A percentile compares a stretch with the other conserved stretches of the same genome.
These are phyloP conservation scores for Apodemia duryi DNA, from an alignment of 2,888 invertebrate genomes.

Conservation along the genomic window DNA sequence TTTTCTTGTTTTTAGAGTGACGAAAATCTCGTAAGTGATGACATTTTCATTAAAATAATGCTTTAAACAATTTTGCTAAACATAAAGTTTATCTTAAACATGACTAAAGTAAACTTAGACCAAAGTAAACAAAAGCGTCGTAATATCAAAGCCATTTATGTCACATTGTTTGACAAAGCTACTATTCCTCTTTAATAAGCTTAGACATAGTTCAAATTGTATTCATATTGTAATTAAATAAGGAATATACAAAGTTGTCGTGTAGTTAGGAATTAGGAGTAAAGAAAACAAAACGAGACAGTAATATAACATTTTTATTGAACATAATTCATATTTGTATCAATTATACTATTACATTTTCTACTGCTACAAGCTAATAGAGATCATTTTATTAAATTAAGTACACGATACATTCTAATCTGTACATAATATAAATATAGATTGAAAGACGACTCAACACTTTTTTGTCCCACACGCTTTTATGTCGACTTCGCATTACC, in stretches of 20 bases:
- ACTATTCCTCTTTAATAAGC: constrained; percentile 18
- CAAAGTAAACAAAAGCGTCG: constrained; percentile 22
- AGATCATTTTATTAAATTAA: constrained; percentile 47
- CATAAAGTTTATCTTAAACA: constrained; percentile 11
- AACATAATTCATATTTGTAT: constrained; percentile 63
- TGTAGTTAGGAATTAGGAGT: background rate
- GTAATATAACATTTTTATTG: constrained; percentile 74
- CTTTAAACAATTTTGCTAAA: background rate
- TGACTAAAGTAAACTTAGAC: constrained; percentile 23
- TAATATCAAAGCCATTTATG: constrained; percentile 43
- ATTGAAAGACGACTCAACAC: constrained; percentile 30
- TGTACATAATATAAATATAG: constrained; percentile 35
- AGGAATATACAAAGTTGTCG: constrained; percentile 20
- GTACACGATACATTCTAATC: constrained; percentile 38
- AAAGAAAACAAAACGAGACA: constrained; percentile 39
- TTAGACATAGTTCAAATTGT: constrained; percentile 26
- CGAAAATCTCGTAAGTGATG: no score
- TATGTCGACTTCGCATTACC: background rate
- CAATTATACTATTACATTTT: constrained; percentile 59
- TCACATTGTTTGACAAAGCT: constrained; percentile 34
- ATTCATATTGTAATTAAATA: constrained; percentile 25
- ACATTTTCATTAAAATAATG: no score
- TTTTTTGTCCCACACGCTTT: background rate
- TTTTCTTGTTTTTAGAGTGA: no score
- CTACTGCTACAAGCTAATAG: constrained; percentile 55